Evolutionary conservation across 2,888 invertebrate genomes (phyloP), one percentile per base, ranked within the genome.

Genomic region (Rambutsinella grinnellia): DNA sequence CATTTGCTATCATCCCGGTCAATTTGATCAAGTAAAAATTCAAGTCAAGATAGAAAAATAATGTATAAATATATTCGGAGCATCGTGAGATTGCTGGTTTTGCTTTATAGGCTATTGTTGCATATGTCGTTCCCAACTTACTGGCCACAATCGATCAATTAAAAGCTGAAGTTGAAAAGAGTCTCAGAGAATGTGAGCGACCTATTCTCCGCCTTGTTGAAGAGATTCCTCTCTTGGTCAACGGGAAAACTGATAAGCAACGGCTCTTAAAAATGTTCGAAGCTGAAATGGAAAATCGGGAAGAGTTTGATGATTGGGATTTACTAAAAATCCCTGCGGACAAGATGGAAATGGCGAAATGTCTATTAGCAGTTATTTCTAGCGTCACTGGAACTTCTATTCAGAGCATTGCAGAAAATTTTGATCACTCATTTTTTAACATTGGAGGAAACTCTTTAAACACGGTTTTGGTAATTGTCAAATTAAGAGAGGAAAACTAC

Each of bases 381-480:
- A 89, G 90, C 1, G 92, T 94, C 0, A 89, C 87, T 24, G 86
- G 86, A 3, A 80, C 82, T n/a, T 90, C 92, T 0, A 88, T 90
- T 0, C 88, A 93, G 5, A 68, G 65, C 13, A 89, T 90, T 0
- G 89, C 89, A 0, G 87, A 94, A 6, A 89, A 90, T 0, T 85
- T 90, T 0, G 87, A 90, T 19, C 90, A 92, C 0, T 94, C 94
- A 82, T 95, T 95, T 86, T 95, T 93, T 85, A 92, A 93, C 83
- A 88, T 95, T 49, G 95, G 95, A 1, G 95, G 95, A 13, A 94
- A 95, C 85, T 95, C 95, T 0, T 88, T 95, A 21, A 95, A 95
- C 86, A 94, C 95, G 0, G 92, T 95, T 72, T 92, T 90, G 82
- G 94, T 94, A 0, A 93, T 95, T 5, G 93, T 93, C 0, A 89